Evolutionary conservation across 2,113 vertebrate species (phyloP), one percentile per base, ranked within the genome.

Genomic region (Oxyruncus cristatus): DNA sequence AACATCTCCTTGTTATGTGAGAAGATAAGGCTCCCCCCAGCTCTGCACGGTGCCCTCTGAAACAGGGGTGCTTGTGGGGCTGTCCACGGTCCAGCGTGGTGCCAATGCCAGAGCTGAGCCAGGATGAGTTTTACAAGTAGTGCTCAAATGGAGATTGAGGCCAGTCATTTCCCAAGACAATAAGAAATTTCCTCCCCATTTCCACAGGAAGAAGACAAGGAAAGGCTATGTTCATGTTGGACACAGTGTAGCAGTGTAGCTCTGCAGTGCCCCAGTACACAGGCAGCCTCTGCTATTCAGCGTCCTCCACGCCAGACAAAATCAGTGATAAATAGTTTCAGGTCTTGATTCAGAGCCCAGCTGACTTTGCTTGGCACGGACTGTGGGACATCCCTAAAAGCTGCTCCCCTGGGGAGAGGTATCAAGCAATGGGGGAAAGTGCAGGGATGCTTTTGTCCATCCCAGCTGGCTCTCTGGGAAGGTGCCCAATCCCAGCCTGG

Each of bases 21-120:
- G 32, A 50, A 56, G 62, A 71, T 7, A 39, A 49, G 28, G 42
- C 21, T 76, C 33, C 56, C 28, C 8, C 50, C 63, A 44, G 37
- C 70, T 58, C 42, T 23, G 49, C 28, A 6, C 0, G 1, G 78
- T 20, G 58, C 33, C 37, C 65, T 49, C 56, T 65, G 44, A 30
- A 44, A 24, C 33, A 75, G n/a, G 22, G 12, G 37, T 22, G 17
- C 16, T 56, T 44, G 62, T 13, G 7, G 82, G 35, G 41, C 68
- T 63, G 56, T 4, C 4, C 2, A 11, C 18, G 63, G 33, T 14
- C 39, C 70, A 55, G 70, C 0, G 0, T 0, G 3, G 22, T 41
- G 87, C 37, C 0, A 0, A 44, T 0, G 3, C 53, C 37, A n/a
- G 12, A 71, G 73, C 77, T 42, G 62, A 88, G 74, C 49, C 46